These are phyloP conservation scores for Chloroceryle aenea DNA, from an alignment of 2,113 vertebrate species.

Conservation along the genomic window DNA sequence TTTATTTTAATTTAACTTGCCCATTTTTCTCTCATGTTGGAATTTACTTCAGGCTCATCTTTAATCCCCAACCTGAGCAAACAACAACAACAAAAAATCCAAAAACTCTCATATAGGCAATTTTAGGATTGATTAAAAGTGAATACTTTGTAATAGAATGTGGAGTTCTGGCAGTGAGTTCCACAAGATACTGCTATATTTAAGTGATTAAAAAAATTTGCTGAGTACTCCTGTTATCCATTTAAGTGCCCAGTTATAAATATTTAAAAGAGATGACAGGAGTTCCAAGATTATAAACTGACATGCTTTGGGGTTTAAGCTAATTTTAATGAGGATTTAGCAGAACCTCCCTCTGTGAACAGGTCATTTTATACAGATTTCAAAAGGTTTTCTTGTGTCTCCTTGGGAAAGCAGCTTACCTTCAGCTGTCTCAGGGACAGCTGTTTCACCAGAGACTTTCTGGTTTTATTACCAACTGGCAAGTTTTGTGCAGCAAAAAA, in stretches of 20 bases:
- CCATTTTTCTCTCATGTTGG: neutral
- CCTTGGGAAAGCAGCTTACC: neutral
- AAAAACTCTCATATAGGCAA: neutral
- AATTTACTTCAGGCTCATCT: neutral
- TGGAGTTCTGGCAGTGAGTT: neutral
- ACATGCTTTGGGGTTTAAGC: neutral
- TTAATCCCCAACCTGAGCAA: neutral
- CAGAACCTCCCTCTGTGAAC: neutral
- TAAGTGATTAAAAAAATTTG: conserved; percentile 22
- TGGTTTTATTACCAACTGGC: neutral
- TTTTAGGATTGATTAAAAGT: neutral
- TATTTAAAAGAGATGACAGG: conserved; percentile 11
- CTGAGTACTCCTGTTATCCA: neutral
- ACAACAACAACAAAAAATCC: neutral
- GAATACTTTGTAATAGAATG: neutral
- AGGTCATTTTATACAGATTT: neutral
- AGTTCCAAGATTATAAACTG: neutral
- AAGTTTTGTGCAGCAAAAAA: neutral
- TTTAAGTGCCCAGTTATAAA: neutral
- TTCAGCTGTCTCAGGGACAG: neutral
- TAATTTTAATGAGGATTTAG: conserved; percentile 18
- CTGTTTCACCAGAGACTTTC: neutral
- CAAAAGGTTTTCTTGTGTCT: neutral
- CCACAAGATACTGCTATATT: neutral
- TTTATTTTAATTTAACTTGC: neutral